Conservation (phyloP, 2,113 vertebrate genomes). For the Odocoileus hemionus region DNA sequence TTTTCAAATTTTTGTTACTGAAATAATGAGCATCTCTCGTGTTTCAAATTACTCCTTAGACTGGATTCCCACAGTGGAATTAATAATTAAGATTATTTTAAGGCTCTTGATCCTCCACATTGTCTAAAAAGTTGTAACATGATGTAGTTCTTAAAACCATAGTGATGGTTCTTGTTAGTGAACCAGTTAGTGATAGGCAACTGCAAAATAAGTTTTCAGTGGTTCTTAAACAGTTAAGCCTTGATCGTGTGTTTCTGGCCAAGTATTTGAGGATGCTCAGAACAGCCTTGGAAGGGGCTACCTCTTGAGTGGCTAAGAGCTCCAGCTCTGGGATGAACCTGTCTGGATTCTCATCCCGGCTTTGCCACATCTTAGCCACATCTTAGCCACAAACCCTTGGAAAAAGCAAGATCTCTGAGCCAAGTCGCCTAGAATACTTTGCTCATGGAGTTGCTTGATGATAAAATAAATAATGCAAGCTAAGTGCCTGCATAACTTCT, state of each 20-base stretch:
- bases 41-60: constrained; percentile 26
- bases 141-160: neutral
- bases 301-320: neutral
- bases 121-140: neutral
- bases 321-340: neutral
- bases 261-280: neutral
- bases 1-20: constrained; percentile 36
- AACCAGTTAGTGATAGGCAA: neutral
- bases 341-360: neutral
- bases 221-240: neutral
- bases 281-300: neutral
- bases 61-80: neutral
- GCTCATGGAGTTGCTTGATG: neutral
- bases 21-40: neutral
- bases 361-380: neutral
- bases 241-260: neutral
- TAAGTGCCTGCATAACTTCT: neutral
- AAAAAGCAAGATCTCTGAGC: neutral
- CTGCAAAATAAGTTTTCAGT: neutral
- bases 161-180: neutral
- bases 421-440: neutral
- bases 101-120: neutral
- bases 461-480: neutral
- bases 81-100: neutral
- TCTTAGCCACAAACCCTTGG: neutral